Evolutionary conservation across 2,797 vertebrate genomes (phyloP), one percentile per base, ranked within the genome.

Genomic region (Anguilla marmorata): DNA sequence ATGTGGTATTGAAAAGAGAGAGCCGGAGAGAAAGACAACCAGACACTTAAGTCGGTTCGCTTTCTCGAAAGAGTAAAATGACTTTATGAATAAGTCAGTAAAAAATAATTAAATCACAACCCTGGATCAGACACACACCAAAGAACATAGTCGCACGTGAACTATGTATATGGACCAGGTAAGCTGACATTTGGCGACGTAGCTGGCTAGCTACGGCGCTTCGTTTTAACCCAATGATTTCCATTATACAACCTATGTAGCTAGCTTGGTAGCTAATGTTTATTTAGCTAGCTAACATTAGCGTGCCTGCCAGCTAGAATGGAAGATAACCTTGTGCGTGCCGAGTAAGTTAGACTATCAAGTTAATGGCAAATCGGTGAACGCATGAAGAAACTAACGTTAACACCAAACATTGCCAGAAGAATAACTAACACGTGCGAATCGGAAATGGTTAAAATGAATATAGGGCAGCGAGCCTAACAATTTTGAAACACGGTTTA

Each of bases 171-270:
- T 69, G 63, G 63, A 69, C 24, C 63, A 21, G 63, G 63, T 69
- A 69, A 69, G 63, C 7, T 69, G 63, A 6, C 21, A 69, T 69
- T 63, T 63, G 16, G 16, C 9, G 50, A 52, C 41, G 41, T 45
- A 45, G 41, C 41, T 45, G 41, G 54, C 54, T 56, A n/a, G 24
- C 63, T 69, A 69, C 63, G 63, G 24, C 63, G 63, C 24, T 69
- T 69, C 63, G 21, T 69, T 69, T 69, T 27, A 69, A 69, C 63
- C 63, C 63, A 69, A 21, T n/a, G 63, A 69, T 69, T 69, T 69
- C 63, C 63, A 69, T 69, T 69, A 69, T 69, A 69, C 63, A 69
- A 69, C 24, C 63, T 3, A 9, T 27, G 63, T 69, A n/a, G 63
- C 63, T 27, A 69, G 63, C 63, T n/a, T 52, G 50, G 50, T 52